These are phyloP conservation scores for Fabriciana adippe DNA, from an alignment of 2,888 invertebrate species.

Conservation along the genomic window DNA sequence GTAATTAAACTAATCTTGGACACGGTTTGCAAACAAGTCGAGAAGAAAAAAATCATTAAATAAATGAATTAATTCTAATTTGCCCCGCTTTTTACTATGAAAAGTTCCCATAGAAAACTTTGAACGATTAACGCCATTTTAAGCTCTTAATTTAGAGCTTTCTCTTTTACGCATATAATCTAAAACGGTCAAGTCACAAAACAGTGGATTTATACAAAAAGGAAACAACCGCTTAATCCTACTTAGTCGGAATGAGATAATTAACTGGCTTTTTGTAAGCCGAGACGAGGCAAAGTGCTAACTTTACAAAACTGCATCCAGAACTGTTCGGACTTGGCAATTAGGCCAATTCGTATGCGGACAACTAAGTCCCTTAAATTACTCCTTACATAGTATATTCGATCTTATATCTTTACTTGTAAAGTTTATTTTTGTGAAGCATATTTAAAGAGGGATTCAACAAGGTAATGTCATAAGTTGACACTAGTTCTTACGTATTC, in stretches of 20 bases:
- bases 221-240: constrained; percentile 32
- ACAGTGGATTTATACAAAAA: constrained; percentile 16
- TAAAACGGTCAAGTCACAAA: constrained; percentile 19
- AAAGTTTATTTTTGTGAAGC: constrained; percentile 1
- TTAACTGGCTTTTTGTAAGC: constrained; percentile 41
- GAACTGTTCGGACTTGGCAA: constrained; percentile 39
- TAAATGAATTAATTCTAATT: too few species aligned
- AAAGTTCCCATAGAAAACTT: neutral
- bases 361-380: constrained; percentile 30
- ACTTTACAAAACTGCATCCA: constrained; percentile 43
- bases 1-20: too few species aligned
- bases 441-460: neutral
- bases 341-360: constrained; percentile 38
- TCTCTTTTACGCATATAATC: neutral
- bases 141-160: neutral
- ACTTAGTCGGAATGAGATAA: constrained; percentile 34
- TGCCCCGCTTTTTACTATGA: too few species aligned
- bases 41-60: too few species aligned
- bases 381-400: constrained; percentile 4
- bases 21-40: too few species aligned
- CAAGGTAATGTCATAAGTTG: constrained; percentile 18
- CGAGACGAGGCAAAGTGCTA: constrained; percentile 39
- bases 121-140: neutral
- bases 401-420: constrained; percentile 1
- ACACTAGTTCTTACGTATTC: constrained; percentile 12